Base-by-base conservation (phyloP, 2,888 invertebrate species). In the Ramazzottius varieornatus region DNA sequence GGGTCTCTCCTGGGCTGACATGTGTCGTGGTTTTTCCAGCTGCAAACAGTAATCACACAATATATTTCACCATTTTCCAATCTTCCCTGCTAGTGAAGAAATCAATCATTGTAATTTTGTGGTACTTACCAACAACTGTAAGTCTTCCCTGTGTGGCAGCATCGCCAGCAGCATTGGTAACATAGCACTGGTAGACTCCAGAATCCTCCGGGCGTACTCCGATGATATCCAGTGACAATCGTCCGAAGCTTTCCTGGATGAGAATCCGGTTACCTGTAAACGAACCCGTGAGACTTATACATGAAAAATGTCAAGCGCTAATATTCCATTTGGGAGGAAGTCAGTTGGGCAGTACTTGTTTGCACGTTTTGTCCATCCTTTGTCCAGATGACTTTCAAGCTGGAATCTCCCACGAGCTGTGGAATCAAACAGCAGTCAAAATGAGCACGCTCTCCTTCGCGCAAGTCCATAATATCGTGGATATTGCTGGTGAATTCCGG, bases 191-290 rank as follows among this genome's bases (percentile, higher is more conserved):
- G 29, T 54, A 54, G 29, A 24, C 29, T 4, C 54, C 54, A 8
- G 8, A 24, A 29, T 54, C 54, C 24, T 54, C 54, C 16, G 29
- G 20, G 29, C 54, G 54, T 8, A 54, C 54, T 54, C 54, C 54
- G 4, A 54, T n/a, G 24, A 54, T 54, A 29, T 54, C 78, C 66
- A 79, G 72, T 29, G 77, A 75, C n/a, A 78, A 78, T 69, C 76
- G 78, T 33, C 79, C 79, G 71, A 80, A 78, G 69, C 80, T 79
- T 69, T 78, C 73, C 66, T 74, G 72, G n/a, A 76, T 75, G 66
- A 75, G 73, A 70, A 77, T 78, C 63, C 78, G 72, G 65, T 76
- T 76, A 63, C 78, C 78, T 75, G 29, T n/a, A 54, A 54, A 40
- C 20, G 8, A 40, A 40, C n/a, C n/a, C n/a, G n/a, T n/a, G n/a